Evolutionary conservation across 2,888 invertebrate genomes (phyloP), one percentile per base, ranked within the genome.

Genomic region (Tenthredo distinguenda): DNA sequence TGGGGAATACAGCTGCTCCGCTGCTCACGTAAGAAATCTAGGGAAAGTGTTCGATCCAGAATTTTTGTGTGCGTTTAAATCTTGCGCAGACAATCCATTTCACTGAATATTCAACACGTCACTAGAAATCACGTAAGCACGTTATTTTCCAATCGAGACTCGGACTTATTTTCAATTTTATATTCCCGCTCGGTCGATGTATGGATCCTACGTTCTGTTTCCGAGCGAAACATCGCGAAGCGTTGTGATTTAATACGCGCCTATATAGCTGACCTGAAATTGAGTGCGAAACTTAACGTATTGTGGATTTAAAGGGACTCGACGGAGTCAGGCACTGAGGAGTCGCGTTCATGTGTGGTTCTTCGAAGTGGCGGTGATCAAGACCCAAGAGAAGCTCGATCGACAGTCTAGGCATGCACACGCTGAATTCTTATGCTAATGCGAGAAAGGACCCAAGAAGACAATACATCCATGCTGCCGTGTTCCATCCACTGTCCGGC

Each of bases 351-450:
- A 40, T 83, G 50, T 83, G 68, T 83, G 71, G 7, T 83, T 83
- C 83, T 71, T 68, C 83, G 88, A 87, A 88, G 87, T 87, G 88
- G 87, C 87, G 86, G 88, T 87, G 88, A 89, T 89, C 89, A 90
- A 86, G 85, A 86, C 86, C 85, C 89, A 90, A 91, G 91, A 91
- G 88, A 87, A 88, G 87, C 88, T 85, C 88, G 87, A 93, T 93
- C 91, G 92, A 90, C 89, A 93, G 91, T 92, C 93, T 87, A 88
- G 90, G 93, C 93, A 93, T 91, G 93, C 90, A 92, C 93, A 93
- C 92, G 93, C 93, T 93, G 93, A 93, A 93, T 93, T 93, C 93
- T 93, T 93, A 93, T 93, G 93, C 93, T 93, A 93, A 93, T 93
- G 91, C 93, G 93, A 93, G 93, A 93, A 93, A 93, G 93, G 93